Percentiles rank a stretch among this genome's conserved stretches.
phyloP scores from a whole-genome alignment of 2,888 invertebrate genomes.

The Timema cristinae region DNA sequence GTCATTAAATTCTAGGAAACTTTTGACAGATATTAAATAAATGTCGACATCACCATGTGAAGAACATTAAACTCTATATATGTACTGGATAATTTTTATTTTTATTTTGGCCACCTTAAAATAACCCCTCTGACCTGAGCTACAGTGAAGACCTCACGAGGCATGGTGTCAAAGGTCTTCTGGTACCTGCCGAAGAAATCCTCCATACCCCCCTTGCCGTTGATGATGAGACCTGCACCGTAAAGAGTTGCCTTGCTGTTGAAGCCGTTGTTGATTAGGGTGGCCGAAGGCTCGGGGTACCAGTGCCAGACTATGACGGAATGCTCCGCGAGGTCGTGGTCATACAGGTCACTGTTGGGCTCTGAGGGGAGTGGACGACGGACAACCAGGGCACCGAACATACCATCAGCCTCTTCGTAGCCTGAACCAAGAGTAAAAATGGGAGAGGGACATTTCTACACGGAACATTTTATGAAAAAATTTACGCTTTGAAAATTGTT shows the following conservation, averaged over 20 bases:
- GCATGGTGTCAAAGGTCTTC: slow-evolving; percentile 33
- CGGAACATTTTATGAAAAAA: no score
- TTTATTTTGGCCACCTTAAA: background rate
- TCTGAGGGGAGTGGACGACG: slow-evolving; percentile 40
- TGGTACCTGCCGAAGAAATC: background rate
- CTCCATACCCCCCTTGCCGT: slow-evolving; percentile 38
- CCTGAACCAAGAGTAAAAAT: slow-evolving; percentile 34
- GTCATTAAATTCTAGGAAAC: no score
- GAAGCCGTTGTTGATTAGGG: slow-evolving; percentile 35
- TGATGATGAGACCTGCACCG: slow-evolving; percentile 38
- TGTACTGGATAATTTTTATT: no score
- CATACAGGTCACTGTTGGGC: slow-evolving; percentile 42
- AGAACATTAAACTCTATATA: no score
- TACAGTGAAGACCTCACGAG: slow-evolving; percentile 37
- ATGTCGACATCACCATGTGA: no score
- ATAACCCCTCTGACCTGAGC: slow-evolving; percentile 32
- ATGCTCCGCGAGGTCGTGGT: slow-evolving; percentile 50
- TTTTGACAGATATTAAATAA: no score
- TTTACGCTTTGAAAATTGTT: no score
- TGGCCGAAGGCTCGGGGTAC: slow-evolving; percentile 39
- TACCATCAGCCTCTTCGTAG: slow-evolving; percentile 47
- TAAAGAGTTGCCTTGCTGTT: slow-evolving; percentile 32
- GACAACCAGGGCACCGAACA: slow-evolving; percentile 46
- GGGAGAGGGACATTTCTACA: no score
- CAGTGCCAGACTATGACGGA: slow-evolving; percentile 50